Base-by-base conservation (phyloP, 2,888 invertebrate genomes). In the Tiliacea aurago region DNA sequence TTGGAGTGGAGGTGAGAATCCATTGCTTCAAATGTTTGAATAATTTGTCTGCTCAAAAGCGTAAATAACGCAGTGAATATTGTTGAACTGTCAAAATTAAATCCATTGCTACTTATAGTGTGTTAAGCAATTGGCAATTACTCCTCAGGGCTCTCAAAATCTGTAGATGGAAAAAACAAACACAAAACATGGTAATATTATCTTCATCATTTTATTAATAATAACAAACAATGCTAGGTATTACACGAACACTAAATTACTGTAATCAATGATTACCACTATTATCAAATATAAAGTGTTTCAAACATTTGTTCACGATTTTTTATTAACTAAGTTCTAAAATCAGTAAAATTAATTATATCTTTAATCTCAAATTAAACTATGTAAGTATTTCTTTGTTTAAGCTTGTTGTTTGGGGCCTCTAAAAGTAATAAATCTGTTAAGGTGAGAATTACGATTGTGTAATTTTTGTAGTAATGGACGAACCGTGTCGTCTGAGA, bases 401-500 rank as follows among this genome's bases (percentile, higher is more conserved):
- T 45, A 45, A 33, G 4, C 11, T 10, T 23, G 4, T 47, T 45
- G 2, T n/a, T 9, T 56, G 1, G 53, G 13, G 0, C 43, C n/a
- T 41, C n/a, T 37, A 13, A 74, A 4, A 20, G 20, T 13, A 45
- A 62, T 0, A n/a, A 76, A 37, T 53, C 20, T 47, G 33, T 72
- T 59, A 4, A 15, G 23, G 0, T 6, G 7, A 15, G 18, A 2
- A 23, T 43, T 9, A 1, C 37, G 23, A 11, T 47, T 15, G 0
- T 15, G 23, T 15, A 80, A 13, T 37, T 70, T 4, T 43, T 49
- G 33, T 41, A 79, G 43, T 43, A 79, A 15, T 4, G 66, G 37
- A 28, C 37, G 28, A 11, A 82, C 4, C 2, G 10, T 2, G 9
- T 70, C 28, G 0, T 76, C 76, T n/a, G 63, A 9, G 0, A 77